phyloP scores from a whole-genome alignment of 2,797 vertebrate genomes.

The Sandelia bainsii region DNA sequence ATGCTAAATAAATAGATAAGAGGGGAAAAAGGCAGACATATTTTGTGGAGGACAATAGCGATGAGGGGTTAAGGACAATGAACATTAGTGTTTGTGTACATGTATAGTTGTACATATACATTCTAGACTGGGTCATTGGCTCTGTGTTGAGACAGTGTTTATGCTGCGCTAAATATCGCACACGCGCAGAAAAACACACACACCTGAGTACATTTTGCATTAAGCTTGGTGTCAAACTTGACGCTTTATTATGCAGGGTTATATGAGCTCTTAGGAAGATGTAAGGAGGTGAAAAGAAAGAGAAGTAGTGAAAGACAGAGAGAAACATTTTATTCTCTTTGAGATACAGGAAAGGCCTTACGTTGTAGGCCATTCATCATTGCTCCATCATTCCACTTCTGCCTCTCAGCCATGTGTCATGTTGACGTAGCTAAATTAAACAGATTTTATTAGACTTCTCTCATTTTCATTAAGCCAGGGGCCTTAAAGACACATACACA shows the following conservation, averaged over 20 bases:
- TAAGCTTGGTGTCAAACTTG: slow-evolving; percentile 64
- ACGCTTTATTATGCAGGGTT: slow-evolving; percentile 67
- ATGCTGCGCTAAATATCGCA: slow-evolving; percentile 34
- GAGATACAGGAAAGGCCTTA: slow-evolving; percentile 52
- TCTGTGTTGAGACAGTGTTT: slow-evolving; percentile 31
- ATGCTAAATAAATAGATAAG: slow-evolving; percentile 79
- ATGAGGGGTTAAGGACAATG: slow-evolving; percentile 59
- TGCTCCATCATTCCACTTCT: slow-evolving; percentile 21
- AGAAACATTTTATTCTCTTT: slow-evolving; percentile 56
- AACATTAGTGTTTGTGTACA: slow-evolving; percentile 34
- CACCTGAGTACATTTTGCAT: slow-evolving; percentile 44
- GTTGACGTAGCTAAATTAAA: slow-evolving; percentile 85
- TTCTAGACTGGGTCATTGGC: slow-evolving; percentile 33
- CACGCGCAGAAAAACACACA: slow-evolving; percentile 13
- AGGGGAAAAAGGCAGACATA: slow-evolving; percentile 47
- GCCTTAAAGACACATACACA: slow-evolving; percentile 30
- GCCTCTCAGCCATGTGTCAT: slow-evolving; percentile 66
- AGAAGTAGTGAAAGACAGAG: slow-evolving; percentile 42
- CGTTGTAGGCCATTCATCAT: slow-evolving; percentile 70
- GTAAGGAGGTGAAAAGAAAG: neutral
- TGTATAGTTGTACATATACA: slow-evolving; percentile 1
- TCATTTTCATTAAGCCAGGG: slow-evolving; percentile 49
- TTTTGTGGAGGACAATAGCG: slow-evolving; percentile 55
- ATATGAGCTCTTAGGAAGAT: slow-evolving; percentile 39
- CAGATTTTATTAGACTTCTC: slow-evolving; percentile 80